Conservation (phyloP, 2,888 invertebrate genomes). For the Phanerotoma sp. region DNA sequence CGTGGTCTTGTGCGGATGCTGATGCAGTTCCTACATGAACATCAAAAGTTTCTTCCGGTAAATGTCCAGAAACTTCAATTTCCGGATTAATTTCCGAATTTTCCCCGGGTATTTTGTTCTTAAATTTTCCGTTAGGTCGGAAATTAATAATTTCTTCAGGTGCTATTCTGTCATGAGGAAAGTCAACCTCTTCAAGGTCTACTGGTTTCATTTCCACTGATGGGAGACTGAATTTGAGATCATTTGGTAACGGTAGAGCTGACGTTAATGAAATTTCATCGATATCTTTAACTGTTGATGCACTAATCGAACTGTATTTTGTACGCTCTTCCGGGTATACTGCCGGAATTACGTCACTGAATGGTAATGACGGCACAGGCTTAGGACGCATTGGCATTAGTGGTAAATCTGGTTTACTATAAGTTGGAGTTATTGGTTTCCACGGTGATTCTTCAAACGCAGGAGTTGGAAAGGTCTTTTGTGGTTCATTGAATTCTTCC, state of each 20-base stretch:
- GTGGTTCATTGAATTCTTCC: slow-evolving; percentile 30
- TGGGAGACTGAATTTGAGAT: slow-evolving; percentile 27
- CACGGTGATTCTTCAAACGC: slow-evolving; percentile 54
- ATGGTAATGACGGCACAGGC: slow-evolving; percentile 12
- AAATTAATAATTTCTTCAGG: slow-evolving; percentile 48
- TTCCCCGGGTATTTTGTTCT: slow-evolving; percentile 41
- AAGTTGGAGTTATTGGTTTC: slow-evolving; percentile 52
- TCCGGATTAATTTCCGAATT: slow-evolving; percentile 33
- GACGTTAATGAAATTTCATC: slow-evolving; percentile 12
- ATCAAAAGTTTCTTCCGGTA: slow-evolving; percentile 48
- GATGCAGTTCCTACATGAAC: slow-evolving; percentile 44
- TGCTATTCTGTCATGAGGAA: slow-evolving; percentile 48
- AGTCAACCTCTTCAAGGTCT: slow-evolving; percentile 43
- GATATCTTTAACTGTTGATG: background rate
- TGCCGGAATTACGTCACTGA: too few species aligned
- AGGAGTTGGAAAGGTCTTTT: slow-evolving; percentile 48
- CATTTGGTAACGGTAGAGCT: slow-evolving; percentile 5
- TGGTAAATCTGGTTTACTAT: slow-evolving; percentile 45
- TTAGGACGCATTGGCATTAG: slow-evolving; percentile 25
- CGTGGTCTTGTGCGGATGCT: too few species aligned
- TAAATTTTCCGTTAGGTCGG: slow-evolving; percentile 49
- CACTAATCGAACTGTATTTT: background rate
- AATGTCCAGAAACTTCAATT: slow-evolving; percentile 48
- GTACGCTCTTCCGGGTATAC: slow-evolving; percentile 1
- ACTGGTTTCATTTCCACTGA: slow-evolving; percentile 37